Evolutionary conservation across 2,797 vertebrate genomes (phyloP).

Genomic region (Hippopotamyrus pictus): DNA sequence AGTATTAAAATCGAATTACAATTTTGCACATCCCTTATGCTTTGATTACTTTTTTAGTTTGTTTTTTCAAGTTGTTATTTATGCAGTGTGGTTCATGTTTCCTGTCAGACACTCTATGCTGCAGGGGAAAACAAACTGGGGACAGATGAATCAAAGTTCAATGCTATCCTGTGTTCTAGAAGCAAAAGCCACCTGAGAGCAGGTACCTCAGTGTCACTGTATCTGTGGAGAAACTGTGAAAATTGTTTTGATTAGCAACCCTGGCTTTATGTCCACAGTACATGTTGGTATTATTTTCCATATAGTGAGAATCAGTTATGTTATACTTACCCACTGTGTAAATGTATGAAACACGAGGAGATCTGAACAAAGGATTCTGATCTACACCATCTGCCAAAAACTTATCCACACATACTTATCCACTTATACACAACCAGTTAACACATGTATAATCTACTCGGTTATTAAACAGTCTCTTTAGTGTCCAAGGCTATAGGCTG

Average conservation of each 20-base stretch:
- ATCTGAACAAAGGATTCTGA: background rate
- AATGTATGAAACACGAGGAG: background rate
- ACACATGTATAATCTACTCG: background rate
- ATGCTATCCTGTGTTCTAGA: constrained; percentile 85
- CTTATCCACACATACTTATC: too few relatives aligned
- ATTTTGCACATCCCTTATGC: background rate
- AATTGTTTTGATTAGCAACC: background rate
- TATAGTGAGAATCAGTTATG: background rate
- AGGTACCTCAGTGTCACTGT: constrained; percentile 58
- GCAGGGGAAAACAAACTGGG: constrained; percentile 93
- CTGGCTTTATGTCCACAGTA: background rate
- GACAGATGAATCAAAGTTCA: constrained; percentile 96
- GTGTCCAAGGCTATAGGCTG: background rate
- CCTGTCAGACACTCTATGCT: constrained; percentile 75
- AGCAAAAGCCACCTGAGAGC: constrained; percentile 85
- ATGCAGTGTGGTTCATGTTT: background rate
- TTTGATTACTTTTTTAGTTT: background rate
- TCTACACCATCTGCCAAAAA: background rate
- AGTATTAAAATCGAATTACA: background rate
- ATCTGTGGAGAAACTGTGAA: background rate
- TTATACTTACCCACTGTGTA: background rate
- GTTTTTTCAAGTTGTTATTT: background rate
- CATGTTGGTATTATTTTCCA: background rate
- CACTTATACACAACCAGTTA: background rate
- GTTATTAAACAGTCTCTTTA: background rate